These are phyloP conservation scores for Actinostola sp. DNA, from an alignment of 92 coral and sea anemone genomes.

Conservation along the genomic window DNA sequence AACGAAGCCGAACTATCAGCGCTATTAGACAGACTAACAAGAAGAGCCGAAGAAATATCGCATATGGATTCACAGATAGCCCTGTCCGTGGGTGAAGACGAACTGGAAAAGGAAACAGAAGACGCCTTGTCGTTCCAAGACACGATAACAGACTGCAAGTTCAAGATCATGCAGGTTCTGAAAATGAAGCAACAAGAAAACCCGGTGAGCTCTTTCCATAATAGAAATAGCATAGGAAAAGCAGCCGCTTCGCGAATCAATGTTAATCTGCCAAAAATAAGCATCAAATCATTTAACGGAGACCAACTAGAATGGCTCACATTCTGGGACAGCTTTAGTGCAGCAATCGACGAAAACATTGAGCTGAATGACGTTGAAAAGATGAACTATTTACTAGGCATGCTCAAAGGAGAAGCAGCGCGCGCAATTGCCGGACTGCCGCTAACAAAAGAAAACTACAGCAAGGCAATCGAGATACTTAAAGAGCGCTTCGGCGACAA, in stretches of 20 bases:
- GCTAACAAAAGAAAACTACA: constrained; percentile 52
- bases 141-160: constrained; percentile 21
- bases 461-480: constrained; percentile 57
- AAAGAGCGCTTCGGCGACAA: constrained; percentile 67
- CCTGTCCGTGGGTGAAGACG: constrained; percentile 17
- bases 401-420: constrained; percentile 45
- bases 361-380: constrained; percentile 38
- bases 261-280: constrained; percentile 11
- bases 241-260: neutral
- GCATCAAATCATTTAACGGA: too few species aligned
- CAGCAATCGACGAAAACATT: too few species aligned
- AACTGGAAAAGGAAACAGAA: constrained; percentile 35
- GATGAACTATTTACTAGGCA: constrained; percentile 47
- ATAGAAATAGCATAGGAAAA: constrained; percentile 4
- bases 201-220: too few species aligned
- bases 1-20: constrained; percentile 15
- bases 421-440: too few species aligned
- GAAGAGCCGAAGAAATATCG: constrained; percentile 34
- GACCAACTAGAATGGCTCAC: too few species aligned
- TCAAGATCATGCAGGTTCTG: constrained; percentile 19
- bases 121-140: constrained; percentile 36
- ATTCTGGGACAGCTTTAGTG: too few species aligned
- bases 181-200: constrained; percentile 34
- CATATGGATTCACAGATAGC: constrained; percentile 41
- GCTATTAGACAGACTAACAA: constrained; percentile 17